A percentile compares a stretch with the other conserved stretches of the same genome.
These are phyloP conservation scores for Psylliodes chrysocephalus DNA, from an alignment of 2,888 invertebrate genomes.

Conservation along the genomic window DNA sequence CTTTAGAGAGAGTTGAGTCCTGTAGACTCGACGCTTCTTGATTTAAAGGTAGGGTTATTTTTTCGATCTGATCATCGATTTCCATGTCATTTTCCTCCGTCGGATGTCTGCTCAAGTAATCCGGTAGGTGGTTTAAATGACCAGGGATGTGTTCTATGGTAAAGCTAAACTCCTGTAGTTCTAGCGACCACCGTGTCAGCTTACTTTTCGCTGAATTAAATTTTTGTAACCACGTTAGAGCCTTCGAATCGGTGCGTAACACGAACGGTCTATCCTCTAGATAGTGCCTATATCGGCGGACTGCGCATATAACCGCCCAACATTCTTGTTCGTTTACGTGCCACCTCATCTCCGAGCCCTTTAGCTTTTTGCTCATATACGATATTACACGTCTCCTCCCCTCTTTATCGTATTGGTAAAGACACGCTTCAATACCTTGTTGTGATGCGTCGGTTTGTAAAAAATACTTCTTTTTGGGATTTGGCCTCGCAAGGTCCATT, in stretches of 20 bases:
- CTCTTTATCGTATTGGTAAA: conserved; percentile 37
- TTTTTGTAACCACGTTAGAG: conserved; percentile 30
- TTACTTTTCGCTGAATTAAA: conserved; percentile 32
- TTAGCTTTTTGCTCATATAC: conserved; percentile 30
- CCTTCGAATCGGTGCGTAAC: conserved; percentile 35
- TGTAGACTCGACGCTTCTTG: too few species aligned
- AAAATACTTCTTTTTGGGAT: conserved; percentile 31
- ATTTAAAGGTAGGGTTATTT: too few species aligned
- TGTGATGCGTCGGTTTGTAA: conserved; percentile 46
- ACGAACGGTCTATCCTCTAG: conserved; percentile 35
- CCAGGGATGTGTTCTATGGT: conserved; percentile 47
- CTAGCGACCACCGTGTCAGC: conserved; percentile 34
- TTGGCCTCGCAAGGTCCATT: conserved; percentile 38
- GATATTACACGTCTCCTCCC: conserved; percentile 21
- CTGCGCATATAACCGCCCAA: conserved; percentile 26
- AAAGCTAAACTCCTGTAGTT: conserved; percentile 39
- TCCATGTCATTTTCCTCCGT: background rate
- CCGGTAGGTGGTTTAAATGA: conserved; percentile 40
- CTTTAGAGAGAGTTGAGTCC: too few species aligned
- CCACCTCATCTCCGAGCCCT: background rate
- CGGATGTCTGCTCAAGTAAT: conserved; percentile 36
- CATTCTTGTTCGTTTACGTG: conserved; percentile 43
- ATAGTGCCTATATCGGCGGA: conserved; percentile 33
- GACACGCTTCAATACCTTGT: conserved; percentile 42
- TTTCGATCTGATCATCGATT: background rate